A percentile compares a stretch with the other conserved stretches of the same genome.
phyloP scores from a whole-genome alignment of 30 jellyfish, hydroid and myxozoan species.

The Pelagia noctiluca region DNA sequence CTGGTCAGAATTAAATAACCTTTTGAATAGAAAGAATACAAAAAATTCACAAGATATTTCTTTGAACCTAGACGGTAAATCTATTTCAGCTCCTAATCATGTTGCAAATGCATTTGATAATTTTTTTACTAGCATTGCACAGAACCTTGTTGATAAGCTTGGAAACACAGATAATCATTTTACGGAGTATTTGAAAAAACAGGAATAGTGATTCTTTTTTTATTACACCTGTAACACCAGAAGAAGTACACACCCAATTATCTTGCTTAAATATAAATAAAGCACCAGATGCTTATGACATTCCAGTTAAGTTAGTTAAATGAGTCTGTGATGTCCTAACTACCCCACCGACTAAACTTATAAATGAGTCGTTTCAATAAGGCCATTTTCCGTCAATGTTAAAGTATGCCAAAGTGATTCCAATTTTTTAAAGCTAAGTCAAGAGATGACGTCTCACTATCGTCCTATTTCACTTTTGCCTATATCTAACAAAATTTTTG shows the following conservation, averaged over 20 bases:
- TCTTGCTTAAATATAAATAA: neutral
- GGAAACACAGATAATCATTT: constrained; percentile 21
- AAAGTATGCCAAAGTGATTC: no score
- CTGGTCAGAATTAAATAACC: neutral
- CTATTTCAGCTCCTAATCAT: constrained; percentile 24
- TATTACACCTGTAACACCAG: constrained; percentile 8
- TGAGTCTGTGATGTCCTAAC: no score
- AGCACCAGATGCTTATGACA: constrained; percentile 19
- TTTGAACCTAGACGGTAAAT: neutral
- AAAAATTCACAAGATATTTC: neutral
- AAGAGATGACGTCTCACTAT: constrained; percentile 28
- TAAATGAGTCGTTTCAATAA: constrained; percentile 39
- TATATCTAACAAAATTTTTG: no score
- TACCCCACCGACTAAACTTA: no score
- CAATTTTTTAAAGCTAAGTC: constrained; percentile 45
- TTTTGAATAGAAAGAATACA: neutral
- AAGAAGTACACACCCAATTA: constrained; percentile 7
- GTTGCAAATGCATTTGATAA: constrained; percentile 53
- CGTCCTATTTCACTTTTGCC: no score
- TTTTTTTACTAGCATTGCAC: constrained; percentile 43
- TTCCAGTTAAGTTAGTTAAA: no score
- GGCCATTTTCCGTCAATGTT: constrained; percentile 59
- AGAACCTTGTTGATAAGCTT: constrained; percentile 22
- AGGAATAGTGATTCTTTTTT: constrained; percentile 1
- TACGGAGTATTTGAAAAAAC: constrained; percentile 27